Percentiles rank a stretch among this genome's conserved stretches.
Evolutionary conservation across 2,888 invertebrate genomes (phyloP).

Genomic region (Spicauda simplicius): DNA sequence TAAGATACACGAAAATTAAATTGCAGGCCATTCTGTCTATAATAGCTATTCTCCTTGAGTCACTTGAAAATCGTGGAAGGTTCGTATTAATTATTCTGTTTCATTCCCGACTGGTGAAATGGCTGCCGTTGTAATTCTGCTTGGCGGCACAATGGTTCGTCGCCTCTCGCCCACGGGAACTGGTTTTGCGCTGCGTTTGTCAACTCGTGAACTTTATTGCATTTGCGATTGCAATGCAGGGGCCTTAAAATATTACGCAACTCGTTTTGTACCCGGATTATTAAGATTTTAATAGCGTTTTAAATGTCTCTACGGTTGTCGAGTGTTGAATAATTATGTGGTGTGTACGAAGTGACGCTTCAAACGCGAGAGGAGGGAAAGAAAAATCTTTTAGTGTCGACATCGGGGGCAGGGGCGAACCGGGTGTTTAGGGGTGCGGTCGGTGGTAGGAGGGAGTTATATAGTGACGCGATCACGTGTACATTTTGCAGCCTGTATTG

Average conservation of each 20-base stretch:
- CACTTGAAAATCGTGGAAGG: background rate
- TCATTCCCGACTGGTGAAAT: slow-evolving; percentile 24
- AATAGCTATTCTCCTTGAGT: slow-evolving; percentile 1
- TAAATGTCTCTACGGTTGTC: slow-evolving; percentile 31
- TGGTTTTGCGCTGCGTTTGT: slow-evolving; percentile 59
- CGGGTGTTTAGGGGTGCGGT: slow-evolving; percentile 76
- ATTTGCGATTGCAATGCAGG: slow-evolving; percentile 39
- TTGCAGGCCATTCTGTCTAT: background rate
- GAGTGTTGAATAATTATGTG: slow-evolving; percentile 33
- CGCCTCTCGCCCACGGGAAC: slow-evolving; percentile 68
- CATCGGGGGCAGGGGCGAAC: slow-evolving; percentile 65
- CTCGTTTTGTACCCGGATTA: slow-evolving; percentile 33
- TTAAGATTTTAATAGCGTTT: slow-evolving; percentile 37
- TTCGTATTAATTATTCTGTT: slow-evolving; percentile 21
- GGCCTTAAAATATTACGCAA: slow-evolving; percentile 46
- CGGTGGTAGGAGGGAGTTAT: slow-evolving; percentile 78
- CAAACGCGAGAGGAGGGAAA: slow-evolving; percentile 57
- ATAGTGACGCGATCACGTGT: slow-evolving; percentile 84
- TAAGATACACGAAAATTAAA: background rate
- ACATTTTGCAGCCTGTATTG: slow-evolving; percentile 84
- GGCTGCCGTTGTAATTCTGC: slow-evolving; percentile 37
- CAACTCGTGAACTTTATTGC: slow-evolving; percentile 45
- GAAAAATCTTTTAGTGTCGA: slow-evolving; percentile 75
- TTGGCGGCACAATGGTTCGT: slow-evolving; percentile 47
- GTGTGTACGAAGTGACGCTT: slow-evolving; percentile 47